Evolutionary conservation across 2,797 vertebrate species (phyloP).

Genomic region (Okamejei kenojei): DNA sequence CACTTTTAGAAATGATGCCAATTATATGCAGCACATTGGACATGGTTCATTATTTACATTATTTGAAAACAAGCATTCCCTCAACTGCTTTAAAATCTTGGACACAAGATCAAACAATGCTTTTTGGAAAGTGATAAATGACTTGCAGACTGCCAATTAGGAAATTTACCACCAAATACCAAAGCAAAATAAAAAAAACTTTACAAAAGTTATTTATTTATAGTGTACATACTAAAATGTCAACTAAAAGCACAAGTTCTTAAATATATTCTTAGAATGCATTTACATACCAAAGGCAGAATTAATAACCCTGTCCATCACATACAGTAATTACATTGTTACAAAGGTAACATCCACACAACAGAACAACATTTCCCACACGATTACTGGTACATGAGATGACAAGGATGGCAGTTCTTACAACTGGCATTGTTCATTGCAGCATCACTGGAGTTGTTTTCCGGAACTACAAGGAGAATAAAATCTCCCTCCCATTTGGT

Average conservation of each 20-base stretch:
- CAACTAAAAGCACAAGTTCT: slow-evolving; percentile 22
- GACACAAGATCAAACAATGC: background rate
- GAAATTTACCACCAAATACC: background rate
- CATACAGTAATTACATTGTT: too few species aligned
- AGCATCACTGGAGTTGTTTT: slow-evolving; percentile 10
- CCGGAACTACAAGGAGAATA: slow-evolving; percentile 16
- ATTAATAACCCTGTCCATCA: slow-evolving; percentile 18
- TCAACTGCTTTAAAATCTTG: background rate
- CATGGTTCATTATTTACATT: background rate
- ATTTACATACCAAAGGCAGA: slow-evolving; percentile 17
- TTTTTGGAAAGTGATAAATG: background rate
- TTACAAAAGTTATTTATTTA: slow-evolving; percentile 36
- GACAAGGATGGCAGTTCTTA: background rate
- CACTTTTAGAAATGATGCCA: too few species aligned
- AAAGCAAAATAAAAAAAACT: background rate
- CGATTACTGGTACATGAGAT: background rate
- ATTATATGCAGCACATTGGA: background rate
- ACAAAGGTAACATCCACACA: background rate
- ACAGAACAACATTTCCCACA: background rate
- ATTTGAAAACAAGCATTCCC: background rate
- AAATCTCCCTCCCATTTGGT: slow-evolving; percentile 34
- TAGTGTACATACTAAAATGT: slow-evolving; percentile 27
- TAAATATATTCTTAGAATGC: slow-evolving; percentile 33
- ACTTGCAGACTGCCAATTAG: background rate
- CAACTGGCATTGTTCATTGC: slow-evolving; percentile 8